Base-by-base conservation (phyloP, 2,888 invertebrate genomes). In the Morpho achilles region DNA sequence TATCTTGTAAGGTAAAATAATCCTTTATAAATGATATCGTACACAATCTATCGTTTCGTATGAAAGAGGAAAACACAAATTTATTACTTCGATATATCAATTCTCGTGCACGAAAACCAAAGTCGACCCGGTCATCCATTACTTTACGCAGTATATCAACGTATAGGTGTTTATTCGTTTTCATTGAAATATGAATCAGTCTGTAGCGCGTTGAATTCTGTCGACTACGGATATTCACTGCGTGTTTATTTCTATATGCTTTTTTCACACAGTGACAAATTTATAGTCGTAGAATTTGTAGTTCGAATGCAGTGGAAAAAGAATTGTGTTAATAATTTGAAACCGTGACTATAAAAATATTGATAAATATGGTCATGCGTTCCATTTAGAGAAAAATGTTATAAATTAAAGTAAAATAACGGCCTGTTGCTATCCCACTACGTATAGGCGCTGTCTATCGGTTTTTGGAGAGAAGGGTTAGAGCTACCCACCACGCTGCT, bases 141-240 rank as follows among this genome's bases (percentile, higher is more conserved):
- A 16, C 10, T 2, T 39, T 2, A 5, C 39, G 52, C 22, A 32
- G 22, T 53, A 46, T 8, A 42, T 51, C 55, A 55, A 47, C 23
- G 9, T 45, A 48, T 50, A 56, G 44, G 48, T 48, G 56, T 56
- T 59, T 58, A 57, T 58, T 60, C 45, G 48, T 41, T 46, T 53
- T 55, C 22, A 58, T 43, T 44, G 50, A 56, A 58, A 60, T 63
- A 50, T 60, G 62, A 56, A 55, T 60, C 55, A 43, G 53, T 44
- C 50, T 46, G 43, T 16, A 50, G 52, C 43, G 53, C 48, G 49
- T 56, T 60, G 53, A 62, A 58, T 57, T 62, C 52, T 57, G 43
- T 58, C 49, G 56, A 60, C 54, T 52, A 22, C 32, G 16, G 62
- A 48, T 22, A 57, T 61, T 56, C 43, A 45, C 45, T 52, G 32